phyloP scores from a whole-genome alignment of 1,140 invertebrate species.

The Tyrophagus putrescentiae region DNA sequence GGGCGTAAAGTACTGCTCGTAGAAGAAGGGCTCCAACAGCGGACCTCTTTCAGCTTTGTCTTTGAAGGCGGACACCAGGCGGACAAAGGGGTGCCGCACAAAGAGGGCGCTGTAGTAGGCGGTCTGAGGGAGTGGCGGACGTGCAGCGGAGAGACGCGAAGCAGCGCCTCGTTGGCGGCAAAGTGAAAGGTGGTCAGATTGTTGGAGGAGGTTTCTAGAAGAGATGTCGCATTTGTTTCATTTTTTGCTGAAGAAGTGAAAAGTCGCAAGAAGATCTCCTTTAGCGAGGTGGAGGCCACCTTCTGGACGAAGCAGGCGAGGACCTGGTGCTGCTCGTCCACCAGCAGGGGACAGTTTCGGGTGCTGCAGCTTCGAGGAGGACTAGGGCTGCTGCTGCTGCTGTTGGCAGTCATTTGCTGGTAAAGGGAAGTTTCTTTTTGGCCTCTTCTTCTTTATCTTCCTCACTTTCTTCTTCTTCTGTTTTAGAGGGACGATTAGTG shows the following conservation, averaged over 20 bases:
- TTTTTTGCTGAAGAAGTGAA: constrained; percentile 21
- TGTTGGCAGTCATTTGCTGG: background rate
- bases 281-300: constrained; percentile 29
- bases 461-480: no score
- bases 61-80: constrained; percentile 31
- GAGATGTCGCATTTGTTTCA: background rate
- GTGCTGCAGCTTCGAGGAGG: constrained; percentile 23
- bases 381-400: background rate
- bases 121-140: constrained; percentile 17
- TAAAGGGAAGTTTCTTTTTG: no score
- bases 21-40: constrained; percentile 25
- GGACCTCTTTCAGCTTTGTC: constrained; percentile 28
- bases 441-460: no score
- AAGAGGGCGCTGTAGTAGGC: constrained; percentile 31
- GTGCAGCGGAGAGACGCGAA: constrained; percentile 24
- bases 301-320: constrained; percentile 29
- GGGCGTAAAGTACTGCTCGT: constrained; percentile 23
- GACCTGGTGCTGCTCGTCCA: constrained; percentile 23
- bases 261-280: constrained; percentile 28
- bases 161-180: constrained; percentile 27
- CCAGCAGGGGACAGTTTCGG: constrained; percentile 24
- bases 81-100: constrained; percentile 32
- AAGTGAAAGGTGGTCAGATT: constrained; percentile 26
- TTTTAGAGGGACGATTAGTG: constrained; percentile 1
- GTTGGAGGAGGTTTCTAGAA: background rate